Conservation (phyloP, 2,113 vertebrate genomes). For the Petrocephalus microphthalmus region DNA sequence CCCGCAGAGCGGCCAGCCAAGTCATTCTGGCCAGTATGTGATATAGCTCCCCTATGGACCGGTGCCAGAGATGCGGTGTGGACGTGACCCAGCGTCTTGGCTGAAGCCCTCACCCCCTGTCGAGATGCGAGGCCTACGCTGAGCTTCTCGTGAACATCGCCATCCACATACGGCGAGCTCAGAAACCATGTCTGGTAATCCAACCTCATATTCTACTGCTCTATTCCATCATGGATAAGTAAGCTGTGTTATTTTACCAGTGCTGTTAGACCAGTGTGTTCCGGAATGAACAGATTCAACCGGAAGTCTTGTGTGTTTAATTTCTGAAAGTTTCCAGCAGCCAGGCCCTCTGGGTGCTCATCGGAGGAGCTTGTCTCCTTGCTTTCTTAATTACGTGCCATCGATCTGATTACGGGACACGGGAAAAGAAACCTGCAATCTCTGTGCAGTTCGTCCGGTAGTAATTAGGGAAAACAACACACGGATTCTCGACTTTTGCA, state of each 20-base stretch:
- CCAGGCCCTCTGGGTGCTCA: background rate
- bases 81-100: background rate
- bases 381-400: constrained; percentile 19
- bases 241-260: background rate
- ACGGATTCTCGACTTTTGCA: background rate
- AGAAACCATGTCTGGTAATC: background rate
- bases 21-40: background rate
- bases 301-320: background rate
- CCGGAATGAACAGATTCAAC: background rate
- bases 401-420: constrained; percentile 18
- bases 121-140: background rate
- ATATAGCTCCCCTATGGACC: background rate
- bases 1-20: background rate
- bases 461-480: background rate
- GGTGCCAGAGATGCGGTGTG: background rate
- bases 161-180: background rate
- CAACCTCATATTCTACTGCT: background rate
- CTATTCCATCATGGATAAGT: background rate
- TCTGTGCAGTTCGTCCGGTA: background rate
- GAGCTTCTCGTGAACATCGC: background rate
- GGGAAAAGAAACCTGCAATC: background rate
- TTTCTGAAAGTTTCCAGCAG: background rate
- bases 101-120: background rate
- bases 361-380: background rate
- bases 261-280: background rate